Percentiles rank a stretch among this genome's conserved stretches.
Conservation (phyloP, 2,797 vertebrate genomes). For the Chloroceryle inda region DNA sequence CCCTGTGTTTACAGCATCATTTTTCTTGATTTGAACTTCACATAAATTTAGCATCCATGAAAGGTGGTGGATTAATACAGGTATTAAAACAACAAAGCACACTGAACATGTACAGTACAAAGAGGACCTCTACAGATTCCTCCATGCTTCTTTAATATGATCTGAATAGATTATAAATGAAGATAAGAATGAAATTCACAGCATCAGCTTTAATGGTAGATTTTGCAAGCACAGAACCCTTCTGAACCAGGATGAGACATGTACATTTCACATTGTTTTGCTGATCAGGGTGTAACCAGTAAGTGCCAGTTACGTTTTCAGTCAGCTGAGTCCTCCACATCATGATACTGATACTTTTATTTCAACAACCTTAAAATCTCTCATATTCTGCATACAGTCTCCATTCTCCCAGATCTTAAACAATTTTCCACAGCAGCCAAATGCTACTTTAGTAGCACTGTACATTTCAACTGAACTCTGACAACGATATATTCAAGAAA, state of each 20-base stretch:
- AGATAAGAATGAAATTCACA: not conserved
- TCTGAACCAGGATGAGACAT: not conserved
- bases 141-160: not conserved
- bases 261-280: not conserved
- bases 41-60: not conserved
- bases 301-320: not conserved
- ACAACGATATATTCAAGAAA: not conserved
- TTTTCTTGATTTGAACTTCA: not conserved
- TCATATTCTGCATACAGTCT: not conserved
- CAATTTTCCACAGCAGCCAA: not conserved
- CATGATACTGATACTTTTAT: not conserved
- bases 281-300: not conserved
- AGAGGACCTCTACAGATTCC: not conserved
- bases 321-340: not conserved
- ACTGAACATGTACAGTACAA: not conserved
- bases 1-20: accelerated
- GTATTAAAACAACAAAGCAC: not conserved
- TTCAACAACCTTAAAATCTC: not conserved
- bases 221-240: not conserved
- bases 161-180: not conserved
- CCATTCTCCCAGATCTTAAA: not conserved
- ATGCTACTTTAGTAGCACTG: not conserved
- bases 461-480: not conserved
- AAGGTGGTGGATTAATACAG: not conserved
- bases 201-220: not conserved